Conservation (phyloP, 1,140 invertebrate species). For the Cotesia chilonis region DNA sequence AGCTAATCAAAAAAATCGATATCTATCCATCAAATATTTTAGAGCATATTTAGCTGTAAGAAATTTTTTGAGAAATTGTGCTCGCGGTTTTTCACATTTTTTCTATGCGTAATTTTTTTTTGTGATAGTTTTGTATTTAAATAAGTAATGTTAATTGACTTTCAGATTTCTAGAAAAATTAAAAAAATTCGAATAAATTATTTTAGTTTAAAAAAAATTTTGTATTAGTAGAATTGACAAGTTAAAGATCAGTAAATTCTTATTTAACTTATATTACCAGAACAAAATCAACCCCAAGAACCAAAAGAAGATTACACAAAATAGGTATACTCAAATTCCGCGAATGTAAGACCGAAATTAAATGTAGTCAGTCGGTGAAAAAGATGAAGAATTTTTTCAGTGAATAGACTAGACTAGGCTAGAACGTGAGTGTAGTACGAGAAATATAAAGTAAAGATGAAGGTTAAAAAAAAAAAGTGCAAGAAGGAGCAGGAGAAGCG, state of each 20-base stretch:
- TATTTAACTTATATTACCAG: not conserved
- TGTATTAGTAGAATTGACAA: not conserved
- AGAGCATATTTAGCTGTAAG: too few species aligned
- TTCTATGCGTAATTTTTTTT: too few species aligned
- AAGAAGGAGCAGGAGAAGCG: slow-evolving; percentile 13
- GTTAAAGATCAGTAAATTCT: not conserved
- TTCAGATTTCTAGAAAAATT: too few species aligned
- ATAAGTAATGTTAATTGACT: too few species aligned
- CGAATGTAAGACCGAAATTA: slow-evolving; percentile 1
- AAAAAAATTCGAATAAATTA: not conserved
- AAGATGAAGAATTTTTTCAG: slow-evolving; percentile 9
- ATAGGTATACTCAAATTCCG: not conserved
- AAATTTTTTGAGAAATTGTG: too few species aligned
- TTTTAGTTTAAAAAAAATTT: not conserved
- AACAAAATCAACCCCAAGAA: not conserved
- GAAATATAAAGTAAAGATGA: slow-evolving; percentile 10
- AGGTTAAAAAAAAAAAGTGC: slow-evolving; percentile 4
- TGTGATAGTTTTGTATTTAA: too few species aligned
- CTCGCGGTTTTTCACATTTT: too few species aligned
- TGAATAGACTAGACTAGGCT: not conserved
- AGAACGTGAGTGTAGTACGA: not conserved
- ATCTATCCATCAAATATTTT: too few species aligned
- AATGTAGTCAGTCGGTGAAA: slow-evolving; percentile 9
- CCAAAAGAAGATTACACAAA: not conserved
- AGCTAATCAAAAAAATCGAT: too few species aligned